Evolutionary conservation across 2,797 vertebrate species (phyloP).

Genomic region (Tarsius wallacei): DNA sequence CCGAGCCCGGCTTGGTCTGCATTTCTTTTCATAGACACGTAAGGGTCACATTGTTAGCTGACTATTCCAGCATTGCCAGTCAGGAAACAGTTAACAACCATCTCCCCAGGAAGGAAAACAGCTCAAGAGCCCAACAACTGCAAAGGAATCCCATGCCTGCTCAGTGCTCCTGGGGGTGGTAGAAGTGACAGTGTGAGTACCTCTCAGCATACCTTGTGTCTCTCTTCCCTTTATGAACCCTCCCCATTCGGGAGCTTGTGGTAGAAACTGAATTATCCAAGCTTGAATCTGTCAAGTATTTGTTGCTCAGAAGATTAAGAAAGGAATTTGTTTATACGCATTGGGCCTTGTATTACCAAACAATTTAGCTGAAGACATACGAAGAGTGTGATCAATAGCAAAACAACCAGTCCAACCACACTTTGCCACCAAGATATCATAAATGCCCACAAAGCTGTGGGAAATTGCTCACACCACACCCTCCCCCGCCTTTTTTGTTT

Average conservation of each 20-base stretch:
- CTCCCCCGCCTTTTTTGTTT: background rate
- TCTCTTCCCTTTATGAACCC: conserved; percentile 37
- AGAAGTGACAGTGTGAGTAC: background rate
- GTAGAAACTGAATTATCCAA: conserved; percentile 24
- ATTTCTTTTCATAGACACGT: too few relatives aligned
- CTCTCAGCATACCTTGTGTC: conserved; percentile 48
- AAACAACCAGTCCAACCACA: background rate
- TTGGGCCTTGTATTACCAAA: background rate
- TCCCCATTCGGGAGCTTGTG: background rate
- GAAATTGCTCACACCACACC: background rate
- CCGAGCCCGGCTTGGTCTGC: too few relatives aligned
- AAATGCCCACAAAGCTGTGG: background rate
- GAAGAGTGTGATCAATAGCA: background rate
- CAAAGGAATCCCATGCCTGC: background rate
- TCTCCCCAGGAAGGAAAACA: background rate
- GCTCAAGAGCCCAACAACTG: background rate
- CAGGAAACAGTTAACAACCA: conserved; percentile 7
- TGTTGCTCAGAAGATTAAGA: conserved; percentile 44
- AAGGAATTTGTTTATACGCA: conserved; percentile 57
- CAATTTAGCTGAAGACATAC: background rate
- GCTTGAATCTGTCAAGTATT: conserved; percentile 45
- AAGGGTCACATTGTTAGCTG: background rate
- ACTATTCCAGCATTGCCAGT: background rate
- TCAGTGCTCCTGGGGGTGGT: background rate
- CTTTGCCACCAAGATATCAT: background rate